phyloP scores from a whole-genome alignment of 1,140 invertebrate genomes.

The Zaprionus tsacasi region DNA sequence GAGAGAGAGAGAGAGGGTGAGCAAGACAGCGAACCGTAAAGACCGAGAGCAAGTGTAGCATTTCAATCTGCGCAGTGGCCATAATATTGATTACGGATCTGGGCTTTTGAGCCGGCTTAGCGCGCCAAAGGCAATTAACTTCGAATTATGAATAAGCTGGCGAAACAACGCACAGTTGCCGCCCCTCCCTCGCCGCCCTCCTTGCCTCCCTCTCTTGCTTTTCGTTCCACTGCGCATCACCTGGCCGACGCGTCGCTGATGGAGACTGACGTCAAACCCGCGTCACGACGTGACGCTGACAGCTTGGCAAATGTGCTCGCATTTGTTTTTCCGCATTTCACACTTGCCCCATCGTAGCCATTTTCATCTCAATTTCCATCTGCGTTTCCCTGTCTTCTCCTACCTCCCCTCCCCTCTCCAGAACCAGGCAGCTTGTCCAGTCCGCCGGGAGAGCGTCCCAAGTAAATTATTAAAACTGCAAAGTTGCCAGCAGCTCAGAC shows the following conservation, averaged over 20 bases:
- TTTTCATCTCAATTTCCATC: constrained; percentile 26
- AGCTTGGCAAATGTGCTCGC: constrained; percentile 47
- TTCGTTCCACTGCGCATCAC: not conserved
- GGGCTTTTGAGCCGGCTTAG: constrained; percentile 45
- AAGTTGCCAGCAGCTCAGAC: constrained; percentile 45
- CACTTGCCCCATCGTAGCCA: constrained; percentile 8
- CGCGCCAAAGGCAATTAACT: constrained; percentile 60
- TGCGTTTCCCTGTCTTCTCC: not conserved
- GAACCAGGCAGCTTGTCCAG: constrained; percentile 17
- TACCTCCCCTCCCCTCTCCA: not conserved
- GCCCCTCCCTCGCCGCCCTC: not conserved
- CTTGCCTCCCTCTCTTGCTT: not conserved
- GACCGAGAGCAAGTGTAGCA: constrained; percentile 22
- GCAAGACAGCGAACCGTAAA: not conserved
- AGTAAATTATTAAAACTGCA: constrained; percentile 61
- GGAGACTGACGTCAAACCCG: constrained; percentile 8
- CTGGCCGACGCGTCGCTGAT: not conserved
- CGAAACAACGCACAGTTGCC: not conserved
- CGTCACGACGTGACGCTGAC: constrained; percentile 31
- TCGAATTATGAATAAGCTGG: constrained; percentile 48
- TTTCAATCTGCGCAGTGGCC: constrained; percentile 43
- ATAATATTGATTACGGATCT: constrained; percentile 64
- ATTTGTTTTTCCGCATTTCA: constrained; percentile 41
- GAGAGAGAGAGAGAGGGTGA: not conserved
- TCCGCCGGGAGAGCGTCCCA: constrained; percentile 1